Conservation (phyloP, 2,797 vertebrate species). For the Enteromius afrohamiltoni region DNA sequence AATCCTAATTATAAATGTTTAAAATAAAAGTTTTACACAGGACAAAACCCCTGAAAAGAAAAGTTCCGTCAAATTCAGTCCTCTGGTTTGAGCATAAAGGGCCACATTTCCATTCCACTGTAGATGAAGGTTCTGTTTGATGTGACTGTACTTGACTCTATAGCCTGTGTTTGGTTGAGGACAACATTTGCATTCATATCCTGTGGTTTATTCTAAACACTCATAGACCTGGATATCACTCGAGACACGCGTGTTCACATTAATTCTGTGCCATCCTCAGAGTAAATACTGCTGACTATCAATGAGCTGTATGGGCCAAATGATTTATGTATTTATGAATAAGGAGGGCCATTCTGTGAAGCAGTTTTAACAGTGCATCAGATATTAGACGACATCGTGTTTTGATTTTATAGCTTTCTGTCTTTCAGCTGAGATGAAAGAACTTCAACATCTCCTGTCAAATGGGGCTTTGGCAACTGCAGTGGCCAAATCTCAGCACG, state of each 20-base stretch:
- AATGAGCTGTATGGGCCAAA: slow-evolving; percentile 5
- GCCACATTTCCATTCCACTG: background rate
- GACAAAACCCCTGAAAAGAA: background rate
- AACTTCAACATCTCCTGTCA: slow-evolving; percentile 21
- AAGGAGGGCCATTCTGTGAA: background rate
- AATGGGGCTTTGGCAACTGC: slow-evolving; percentile 35
- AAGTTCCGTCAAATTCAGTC: background rate
- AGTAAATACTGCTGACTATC: slow-evolving; percentile 2
- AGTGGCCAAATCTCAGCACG: slow-evolving; percentile 28
- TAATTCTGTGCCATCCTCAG: background rate
- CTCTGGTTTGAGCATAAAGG: background rate
- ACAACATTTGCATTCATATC: slow-evolving; percentile 7
- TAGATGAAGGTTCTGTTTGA: background rate
- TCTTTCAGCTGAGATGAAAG: slow-evolving; percentile 6
- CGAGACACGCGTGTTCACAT: background rate
- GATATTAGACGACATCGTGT: background rate
- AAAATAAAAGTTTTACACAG: background rate
- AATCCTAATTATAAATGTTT: background rate
- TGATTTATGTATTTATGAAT: slow-evolving; percentile 13
- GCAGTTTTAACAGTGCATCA: background rate
- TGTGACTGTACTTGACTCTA: slow-evolving; percentile 1
- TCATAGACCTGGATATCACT: slow-evolving; percentile 10
- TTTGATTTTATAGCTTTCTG: background rate
- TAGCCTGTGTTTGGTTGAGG: background rate
- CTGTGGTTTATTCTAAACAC: background rate